Base-by-base conservation (phyloP, 1,140 invertebrate species). In the Drosophila sechellia region DNA sequence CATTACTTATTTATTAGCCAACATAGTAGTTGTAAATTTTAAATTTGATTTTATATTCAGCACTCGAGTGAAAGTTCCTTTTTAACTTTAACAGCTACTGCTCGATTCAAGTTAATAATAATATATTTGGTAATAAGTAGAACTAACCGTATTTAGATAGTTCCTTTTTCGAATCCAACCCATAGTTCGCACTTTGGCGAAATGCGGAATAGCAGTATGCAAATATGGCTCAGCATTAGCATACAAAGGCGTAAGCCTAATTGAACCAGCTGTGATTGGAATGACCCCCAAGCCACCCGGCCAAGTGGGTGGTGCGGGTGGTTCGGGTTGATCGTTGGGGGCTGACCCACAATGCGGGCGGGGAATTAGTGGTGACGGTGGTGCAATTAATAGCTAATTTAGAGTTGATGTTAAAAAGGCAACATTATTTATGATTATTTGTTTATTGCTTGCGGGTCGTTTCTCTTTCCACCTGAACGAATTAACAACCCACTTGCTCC, bases 351-450 rank as follows among this genome's bases (percentile, higher is more conserved):
- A 35, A 50, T 69, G 63, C 63, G 66, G 50, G 64, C n/a, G 34
- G 65, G 40, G 40, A 20, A 57, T 37, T 45, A 43, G 54, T 25
- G 55, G 64, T 35, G 46, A 39, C 50, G 27, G 60, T 40, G 57
- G 48, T 68, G 55, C 80, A 86, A 86, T 86, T 86, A 87, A 87
- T 87, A 63, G 79, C 79, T 86, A 86, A 86, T 86, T 87, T 87
- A 81, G 74, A 86, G 75, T 43, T 43, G 52, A 77, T 83, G 65
- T 86, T 86, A 78, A 81, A 86, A 86, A 86, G 65, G 43, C 54
- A 73, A 86, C 83, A 87, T 86, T 87, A 87, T 87, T 86, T 87
- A 86, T 87, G 83, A 83, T 87, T 86, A 83, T 86, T 86, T 87
- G 83, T 86, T 87, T 86, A 87, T 86, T 76, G 83, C 83, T 78